Percentiles rank a stretch among this genome's conserved stretches.
These are phyloP conservation scores for Actinemys pallida DNA, from an alignment of 2,113 vertebrate species.

Conservation along the genomic window DNA sequence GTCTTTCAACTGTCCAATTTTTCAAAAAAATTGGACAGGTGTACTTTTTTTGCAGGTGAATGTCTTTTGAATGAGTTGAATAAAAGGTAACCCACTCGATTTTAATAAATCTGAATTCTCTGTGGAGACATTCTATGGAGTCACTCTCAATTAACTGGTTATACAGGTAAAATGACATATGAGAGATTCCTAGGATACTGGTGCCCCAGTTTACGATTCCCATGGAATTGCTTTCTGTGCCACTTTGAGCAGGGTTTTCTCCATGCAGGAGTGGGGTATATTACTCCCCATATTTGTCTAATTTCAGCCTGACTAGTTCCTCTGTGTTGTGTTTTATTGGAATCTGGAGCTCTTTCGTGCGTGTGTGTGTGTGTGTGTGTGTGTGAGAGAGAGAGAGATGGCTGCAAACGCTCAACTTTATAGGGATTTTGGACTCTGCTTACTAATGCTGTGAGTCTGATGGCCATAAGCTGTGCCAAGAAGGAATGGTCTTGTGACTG, in stretches of 20 bases:
- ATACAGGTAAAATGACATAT: background rate
- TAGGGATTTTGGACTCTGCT: conserved; percentile 1
- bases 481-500: conserved; percentile 23
- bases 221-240: background rate
- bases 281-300: conserved; percentile 56
- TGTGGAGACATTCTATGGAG: background rate
- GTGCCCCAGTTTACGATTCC: background rate
- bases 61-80: background rate
- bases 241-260: conserved; percentile 17
- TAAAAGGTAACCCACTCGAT: background rate
- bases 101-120: background rate
- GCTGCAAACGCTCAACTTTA: background rate
- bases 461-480: background rate
- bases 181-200: background rate
- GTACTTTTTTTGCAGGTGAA: background rate
- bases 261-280: conserved; percentile 14
- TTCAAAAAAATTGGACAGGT: background rate
- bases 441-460: background rate
- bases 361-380: background rate
- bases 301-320: conserved; percentile 62
- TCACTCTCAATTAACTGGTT: conserved; percentile 1
- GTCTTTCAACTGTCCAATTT: background rate
- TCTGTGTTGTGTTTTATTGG: no score
- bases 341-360: conserved; percentile 42
- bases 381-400: background rate